phyloP scores from a whole-genome alignment of 2,797 vertebrate genomes.

The Mus spretus region DNA sequence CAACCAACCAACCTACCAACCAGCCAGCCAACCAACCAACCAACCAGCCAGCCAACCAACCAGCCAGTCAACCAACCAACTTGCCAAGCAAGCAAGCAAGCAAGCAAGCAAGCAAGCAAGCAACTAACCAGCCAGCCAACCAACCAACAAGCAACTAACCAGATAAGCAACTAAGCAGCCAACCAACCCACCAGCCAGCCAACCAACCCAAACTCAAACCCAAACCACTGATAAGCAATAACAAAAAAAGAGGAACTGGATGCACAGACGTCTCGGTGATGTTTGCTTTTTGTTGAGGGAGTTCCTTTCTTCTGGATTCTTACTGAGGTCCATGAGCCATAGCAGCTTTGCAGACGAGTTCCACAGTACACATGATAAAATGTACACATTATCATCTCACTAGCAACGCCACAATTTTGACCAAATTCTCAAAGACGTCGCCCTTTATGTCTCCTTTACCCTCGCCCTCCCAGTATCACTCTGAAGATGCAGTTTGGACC shows the following conservation, averaged over 20 bases:
- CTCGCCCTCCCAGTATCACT: background rate
- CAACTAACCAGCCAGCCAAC: too few species aligned
- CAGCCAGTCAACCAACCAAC: too few species aligned
- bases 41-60: background rate
- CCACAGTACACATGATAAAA: background rate
- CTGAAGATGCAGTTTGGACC: background rate
- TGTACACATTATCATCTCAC: background rate
- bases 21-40: rapidly evolving
- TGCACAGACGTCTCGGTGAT: background rate
- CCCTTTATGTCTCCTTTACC: background rate
- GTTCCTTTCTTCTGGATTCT: conserved; percentile 26
- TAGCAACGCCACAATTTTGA: conserved; percentile 40
- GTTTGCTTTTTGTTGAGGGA: background rate
- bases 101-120: too few species aligned
- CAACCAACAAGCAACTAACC: background rate
- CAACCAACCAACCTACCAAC: rapidly evolving
- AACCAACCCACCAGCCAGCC: background rate
- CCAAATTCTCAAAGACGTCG: conserved; percentile 40
- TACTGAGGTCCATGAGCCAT: background rate
- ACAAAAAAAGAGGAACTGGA: background rate
- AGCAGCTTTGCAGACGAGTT: background rate
- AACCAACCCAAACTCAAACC: background rate
- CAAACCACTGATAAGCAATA: background rate
- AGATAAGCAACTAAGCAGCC: background rate
- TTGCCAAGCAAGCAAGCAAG: too few species aligned